Percentiles rank a stretch among this genome's conserved stretches.
These are phyloP conservation scores for Leptopilina clavipes DNA, from an alignment of 1,140 invertebrate genomes.

Conservation along the genomic window DNA sequence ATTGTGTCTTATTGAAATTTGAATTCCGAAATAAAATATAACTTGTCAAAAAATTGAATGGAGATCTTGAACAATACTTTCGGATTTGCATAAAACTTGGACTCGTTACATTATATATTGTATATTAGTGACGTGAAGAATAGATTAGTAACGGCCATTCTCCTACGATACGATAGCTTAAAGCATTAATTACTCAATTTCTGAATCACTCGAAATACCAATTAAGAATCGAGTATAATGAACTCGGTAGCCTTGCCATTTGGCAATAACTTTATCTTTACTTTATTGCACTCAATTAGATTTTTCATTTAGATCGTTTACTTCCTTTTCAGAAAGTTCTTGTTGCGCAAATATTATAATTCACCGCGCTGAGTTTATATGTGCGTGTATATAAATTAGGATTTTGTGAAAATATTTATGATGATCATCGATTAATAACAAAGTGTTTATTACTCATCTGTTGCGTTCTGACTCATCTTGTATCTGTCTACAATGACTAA, in stretches of 20 bases:
- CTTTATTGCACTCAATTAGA: slow-evolving; percentile 19
- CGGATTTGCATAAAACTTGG: background rate
- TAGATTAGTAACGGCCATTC: slow-evolving; percentile 26
- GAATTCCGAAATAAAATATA: too few relatives aligned
- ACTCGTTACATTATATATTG: background rate
- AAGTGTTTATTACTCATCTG: slow-evolving; percentile 29
- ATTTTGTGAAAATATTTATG: too few relatives aligned
- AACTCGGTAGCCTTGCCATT: slow-evolving; percentile 28
- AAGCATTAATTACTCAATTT: slow-evolving; percentile 31
- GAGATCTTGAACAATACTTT: too few relatives aligned
- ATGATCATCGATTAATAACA: slow-evolving; percentile 21
- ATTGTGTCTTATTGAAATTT: too few relatives aligned
- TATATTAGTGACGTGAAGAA: background rate
- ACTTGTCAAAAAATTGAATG: too few relatives aligned
- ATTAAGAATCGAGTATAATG: slow-evolving; percentile 23
- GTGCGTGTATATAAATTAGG: too few relatives aligned
- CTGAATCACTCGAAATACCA: slow-evolving; percentile 31
- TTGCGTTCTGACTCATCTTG: slow-evolving; percentile 23
- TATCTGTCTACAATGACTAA: slow-evolving; percentile 21
- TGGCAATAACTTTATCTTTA: slow-evolving; percentile 5
- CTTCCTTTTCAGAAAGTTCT: background rate
- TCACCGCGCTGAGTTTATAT: too few relatives aligned
- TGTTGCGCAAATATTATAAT: background rate
- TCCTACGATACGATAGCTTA: background rate
- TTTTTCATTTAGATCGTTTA: slow-evolving; percentile 8